Base-by-base conservation (phyloP, 1,140 invertebrate genomes). In the Portunus trituberculatus region DNA sequence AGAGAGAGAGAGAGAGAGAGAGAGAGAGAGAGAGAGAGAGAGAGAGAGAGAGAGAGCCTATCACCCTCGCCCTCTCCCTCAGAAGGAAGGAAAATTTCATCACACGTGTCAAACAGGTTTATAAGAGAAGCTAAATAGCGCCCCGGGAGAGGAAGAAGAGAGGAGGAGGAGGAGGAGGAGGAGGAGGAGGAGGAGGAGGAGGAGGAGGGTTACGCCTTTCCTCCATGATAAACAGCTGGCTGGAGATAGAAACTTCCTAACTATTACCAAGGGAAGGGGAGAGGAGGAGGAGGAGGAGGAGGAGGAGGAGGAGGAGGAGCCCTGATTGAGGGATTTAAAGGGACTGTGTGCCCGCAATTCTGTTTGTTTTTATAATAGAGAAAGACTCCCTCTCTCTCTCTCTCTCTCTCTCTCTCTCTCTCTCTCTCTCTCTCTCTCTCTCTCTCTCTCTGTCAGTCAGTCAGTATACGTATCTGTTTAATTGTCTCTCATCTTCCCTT, bases 21-120 rank as follows among this genome's bases (percentile, higher is more conserved):
- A 89, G 87, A 89, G 87, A 89, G 87, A 89, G 87, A 89, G 87
- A 89, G 87, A 89, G 87, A 89, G 87, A 89, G 12, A 87, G 86
- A 87, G 86, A 87, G 86, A 87, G 86, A 87, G 87, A 89, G 39
- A 89, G 87, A 20, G 10, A 48, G 87, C 67, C 67, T 76, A 76
- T 76, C 67, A 76, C 67, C 67, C 52, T 59, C 52, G 52, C 52
- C 52, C 67, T 76, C 67, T n/a, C 67, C 67, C 67, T 76, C 67
- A n/a, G 67, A 25, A 76, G 52, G 52, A 20, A 76, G 67, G 25
- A 76, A n/a, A 76, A 76, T 76, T 76, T 76, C 67, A 76, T 76
- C 67, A 76, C 67, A 76, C n/a, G 67, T 76, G 67, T 76, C 67
- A 76, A 76, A 76, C 16, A 76, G 67, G 67, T 76, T 76, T 76